Conservation (phyloP, 2,888 invertebrate species). For the Lobophora halterata region DNA sequence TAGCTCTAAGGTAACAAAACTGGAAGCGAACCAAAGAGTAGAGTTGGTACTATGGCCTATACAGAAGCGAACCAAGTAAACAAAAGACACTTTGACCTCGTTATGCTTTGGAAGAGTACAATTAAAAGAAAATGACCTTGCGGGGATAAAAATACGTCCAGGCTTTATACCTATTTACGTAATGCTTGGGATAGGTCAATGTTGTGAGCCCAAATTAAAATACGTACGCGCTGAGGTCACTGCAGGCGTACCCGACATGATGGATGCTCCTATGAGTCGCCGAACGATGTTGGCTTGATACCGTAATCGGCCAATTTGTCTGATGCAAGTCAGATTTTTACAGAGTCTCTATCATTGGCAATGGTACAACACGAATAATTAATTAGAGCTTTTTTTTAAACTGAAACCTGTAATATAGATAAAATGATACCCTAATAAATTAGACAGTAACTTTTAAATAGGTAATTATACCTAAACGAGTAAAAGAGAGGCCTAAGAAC, state of each 20-base stretch:
- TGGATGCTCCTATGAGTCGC: slow-evolving; percentile 3
- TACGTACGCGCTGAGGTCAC: slow-evolving; percentile 30
- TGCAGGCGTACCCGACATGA: slow-evolving; percentile 14
- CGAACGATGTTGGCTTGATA: background rate
- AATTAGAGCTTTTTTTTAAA: too few species aligned
- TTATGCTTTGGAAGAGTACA: slow-evolving; percentile 19
- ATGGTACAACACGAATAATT: too few species aligned
- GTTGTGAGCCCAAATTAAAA: slow-evolving; percentile 32
- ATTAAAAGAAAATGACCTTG: slow-evolving; percentile 27
- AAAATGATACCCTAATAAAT: too few species aligned
- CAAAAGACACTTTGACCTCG: slow-evolving; percentile 19
- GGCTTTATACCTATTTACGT: slow-evolving; percentile 30
- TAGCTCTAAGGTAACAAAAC: slow-evolving; percentile 20
- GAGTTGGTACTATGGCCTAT: too few species aligned
- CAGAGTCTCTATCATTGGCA: too few species aligned
- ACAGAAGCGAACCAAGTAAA: too few species aligned
- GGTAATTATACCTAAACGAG: too few species aligned
- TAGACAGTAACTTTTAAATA: too few species aligned
- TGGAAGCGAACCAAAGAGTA: slow-evolving; percentile 6
- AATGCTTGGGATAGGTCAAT: slow-evolving; percentile 36
- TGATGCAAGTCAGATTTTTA: background rate
- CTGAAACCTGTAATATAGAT: too few species aligned
- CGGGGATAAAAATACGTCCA: slow-evolving; percentile 29
- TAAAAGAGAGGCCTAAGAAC: too few species aligned
- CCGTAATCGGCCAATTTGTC: slow-evolving; percentile 1